Evolutionary conservation across 2,797 vertebrate species (phyloP), one percentile per base, ranked within the genome.

Genomic region (Artibeus jamaicensis): DNA sequence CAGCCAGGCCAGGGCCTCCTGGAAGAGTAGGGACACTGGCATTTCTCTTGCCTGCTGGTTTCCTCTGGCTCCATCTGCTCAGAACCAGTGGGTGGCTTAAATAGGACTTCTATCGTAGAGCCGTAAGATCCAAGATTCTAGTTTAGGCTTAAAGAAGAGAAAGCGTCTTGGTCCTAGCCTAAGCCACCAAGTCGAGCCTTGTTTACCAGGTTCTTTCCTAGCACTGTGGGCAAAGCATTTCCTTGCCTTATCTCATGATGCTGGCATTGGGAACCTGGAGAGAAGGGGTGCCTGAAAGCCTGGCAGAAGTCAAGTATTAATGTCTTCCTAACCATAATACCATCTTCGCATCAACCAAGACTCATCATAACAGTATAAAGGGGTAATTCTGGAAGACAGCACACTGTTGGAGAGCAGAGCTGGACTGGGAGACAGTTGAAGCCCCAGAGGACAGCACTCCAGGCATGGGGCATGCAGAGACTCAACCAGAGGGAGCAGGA

Each of bases 311-410:
- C 83, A 53, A 57, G 2, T 32, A 81, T 78, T 82, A 46, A 9
- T 59, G 21, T 71, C 39, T 67, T 53, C n/a, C 11, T 82, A 77
- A 91, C 8, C 21, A 12, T 85, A 70, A 39, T n/a, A 57, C 6
- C 44, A 57, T 67, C 50, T 77, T 94, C 70, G 26, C 29, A 77
- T 22, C 74, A 91, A 48, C 32, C 7, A 26, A 88, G 34, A 92
- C 19, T 76, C 50, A 44, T 48, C n/a, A n/a, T 19, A 77, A 81
- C 59, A 32, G 4, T 57, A 77, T 48, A 26, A 86, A 73, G 68
- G 9, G 15, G 10, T 65, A 24, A 86, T 81, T 95, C 44, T 82
- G 44, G 50, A 71, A 92, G n/a, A 77, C 0, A 59, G 39, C 6
- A 59, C 15, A 21, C 37, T 32, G 6, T 19, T 2, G 57, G 46